Conservation (phyloP, 2,113 vertebrate species). For the Corvus moneduloides region DNA sequence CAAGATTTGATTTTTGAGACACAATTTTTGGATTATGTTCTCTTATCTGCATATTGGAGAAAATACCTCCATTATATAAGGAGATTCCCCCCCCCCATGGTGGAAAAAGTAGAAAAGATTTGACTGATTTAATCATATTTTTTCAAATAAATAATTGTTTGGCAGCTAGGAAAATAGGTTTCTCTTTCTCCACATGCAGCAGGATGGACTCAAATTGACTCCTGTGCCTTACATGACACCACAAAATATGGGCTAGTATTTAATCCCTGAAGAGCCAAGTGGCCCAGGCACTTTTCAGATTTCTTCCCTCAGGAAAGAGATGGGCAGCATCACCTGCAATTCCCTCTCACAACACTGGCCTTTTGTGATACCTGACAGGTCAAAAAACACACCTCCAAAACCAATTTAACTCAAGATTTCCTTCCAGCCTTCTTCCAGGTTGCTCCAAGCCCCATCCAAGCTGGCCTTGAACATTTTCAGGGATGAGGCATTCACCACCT, state of each 20-base stretch:
- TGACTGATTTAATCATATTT: rapidly evolving
- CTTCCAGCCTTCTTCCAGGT: not conserved
- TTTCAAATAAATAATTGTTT: not conserved
- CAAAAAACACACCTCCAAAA: not conserved
- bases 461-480: not conserved
- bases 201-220: not conserved
- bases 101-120: not conserved
- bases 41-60: not conserved
- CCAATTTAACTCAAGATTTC: not conserved
- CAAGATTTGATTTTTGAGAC: rapidly evolving
- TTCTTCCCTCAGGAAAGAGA: too few species aligned
- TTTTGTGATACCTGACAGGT: too few species aligned
- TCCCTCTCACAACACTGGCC: not conserved
- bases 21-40: not conserved
- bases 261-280: rapidly evolving
- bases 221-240: rapidly evolving
- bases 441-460: not conserved
- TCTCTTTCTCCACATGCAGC: not conserved
- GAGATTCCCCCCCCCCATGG: rapidly evolving
- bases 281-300: too few species aligned
- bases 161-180: rapidly evolving
- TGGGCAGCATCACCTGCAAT: not conserved
- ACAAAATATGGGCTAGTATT: rapidly evolving
- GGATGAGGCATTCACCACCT: not conserved
- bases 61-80: rapidly evolving